phyloP scores from a whole-genome alignment of 92 coral and sea anemone genomes.

The Porites divaricata region DNA sequence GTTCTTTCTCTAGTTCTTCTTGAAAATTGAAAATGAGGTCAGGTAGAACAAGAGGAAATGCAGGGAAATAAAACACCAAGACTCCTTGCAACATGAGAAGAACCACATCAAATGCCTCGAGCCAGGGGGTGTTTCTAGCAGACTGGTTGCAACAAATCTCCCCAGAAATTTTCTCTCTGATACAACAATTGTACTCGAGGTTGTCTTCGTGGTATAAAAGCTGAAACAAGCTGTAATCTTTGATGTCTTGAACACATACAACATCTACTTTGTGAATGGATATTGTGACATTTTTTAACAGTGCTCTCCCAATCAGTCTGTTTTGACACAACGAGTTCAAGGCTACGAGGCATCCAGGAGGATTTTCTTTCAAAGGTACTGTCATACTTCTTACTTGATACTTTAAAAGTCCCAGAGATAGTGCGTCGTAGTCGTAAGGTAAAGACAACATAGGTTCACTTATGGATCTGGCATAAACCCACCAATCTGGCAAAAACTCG shows the following conservation, averaged over 20 bases:
- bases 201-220: neutral
- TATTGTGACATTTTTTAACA: neutral
- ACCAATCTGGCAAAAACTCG: neutral
- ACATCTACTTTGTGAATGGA: neutral
- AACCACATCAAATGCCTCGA: neutral
- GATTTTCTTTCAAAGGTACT: constrained; percentile 1
- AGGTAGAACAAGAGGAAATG: neutral
- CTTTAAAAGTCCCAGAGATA: constrained; percentile 10
- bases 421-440: neutral
- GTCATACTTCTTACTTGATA: constrained; percentile 1
- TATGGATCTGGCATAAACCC: constrained; percentile 5
- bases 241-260: neutral
- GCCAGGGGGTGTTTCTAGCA: neutral
- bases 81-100: neutral
- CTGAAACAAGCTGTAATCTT: neutral
- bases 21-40: neutral
- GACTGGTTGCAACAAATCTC: neutral
- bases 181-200: neutral
- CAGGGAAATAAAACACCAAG: neutral
- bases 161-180: neutral
- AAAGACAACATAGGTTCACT: constrained; percentile 13
- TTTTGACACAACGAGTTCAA: constrained; percentile 10
- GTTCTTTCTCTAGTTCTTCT: constrained; percentile 5
- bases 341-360: neutral
- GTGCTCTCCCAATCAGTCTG: neutral